Evolutionary conservation across 2,888 invertebrate genomes (phyloP).

Genomic region (Sinhomidia bicolor): DNA sequence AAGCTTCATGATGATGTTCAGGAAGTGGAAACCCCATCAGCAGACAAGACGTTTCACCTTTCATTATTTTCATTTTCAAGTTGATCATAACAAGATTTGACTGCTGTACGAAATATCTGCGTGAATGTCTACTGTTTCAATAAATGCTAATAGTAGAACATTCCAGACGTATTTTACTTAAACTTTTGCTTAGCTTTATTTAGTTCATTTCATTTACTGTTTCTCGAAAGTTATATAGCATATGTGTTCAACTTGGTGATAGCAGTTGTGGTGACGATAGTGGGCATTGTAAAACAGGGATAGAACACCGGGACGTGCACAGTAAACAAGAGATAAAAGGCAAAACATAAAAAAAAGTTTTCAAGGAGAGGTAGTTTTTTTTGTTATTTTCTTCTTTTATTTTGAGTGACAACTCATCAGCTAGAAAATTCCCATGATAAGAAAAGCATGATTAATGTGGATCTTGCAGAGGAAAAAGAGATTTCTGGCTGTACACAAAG

Average conservation of each 20-base stretch:
- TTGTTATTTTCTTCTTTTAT: background rate
- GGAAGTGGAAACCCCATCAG: background rate
- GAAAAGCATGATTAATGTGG: constrained; percentile 54
- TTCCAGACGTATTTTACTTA: background rate
- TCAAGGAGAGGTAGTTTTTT: background rate
- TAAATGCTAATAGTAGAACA: too few relatives aligned
- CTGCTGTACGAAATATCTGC: background rate
- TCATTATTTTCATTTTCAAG: background rate
- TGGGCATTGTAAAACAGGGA: background rate
- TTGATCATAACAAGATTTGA: constrained; percentile 25
- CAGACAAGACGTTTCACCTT: background rate
- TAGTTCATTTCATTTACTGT: background rate
- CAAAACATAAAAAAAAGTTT: constrained; percentile 5
- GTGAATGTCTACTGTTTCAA: too few relatives aligned
- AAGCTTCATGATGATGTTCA: background rate
- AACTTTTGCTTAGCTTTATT: background rate
- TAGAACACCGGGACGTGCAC: background rate
- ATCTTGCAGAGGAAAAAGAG: background rate
- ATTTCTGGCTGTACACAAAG: background rate
- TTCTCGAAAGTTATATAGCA: too few relatives aligned
- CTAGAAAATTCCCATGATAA: constrained; percentile 42
- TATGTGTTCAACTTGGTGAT: too few relatives aligned
- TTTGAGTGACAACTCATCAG: constrained; percentile 39
- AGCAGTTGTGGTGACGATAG: background rate
- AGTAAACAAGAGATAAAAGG: background rate